These are phyloP conservation scores for Equus przewalskii DNA, from an alignment of 2,113 vertebrate genomes.

Conservation along the genomic window DNA sequence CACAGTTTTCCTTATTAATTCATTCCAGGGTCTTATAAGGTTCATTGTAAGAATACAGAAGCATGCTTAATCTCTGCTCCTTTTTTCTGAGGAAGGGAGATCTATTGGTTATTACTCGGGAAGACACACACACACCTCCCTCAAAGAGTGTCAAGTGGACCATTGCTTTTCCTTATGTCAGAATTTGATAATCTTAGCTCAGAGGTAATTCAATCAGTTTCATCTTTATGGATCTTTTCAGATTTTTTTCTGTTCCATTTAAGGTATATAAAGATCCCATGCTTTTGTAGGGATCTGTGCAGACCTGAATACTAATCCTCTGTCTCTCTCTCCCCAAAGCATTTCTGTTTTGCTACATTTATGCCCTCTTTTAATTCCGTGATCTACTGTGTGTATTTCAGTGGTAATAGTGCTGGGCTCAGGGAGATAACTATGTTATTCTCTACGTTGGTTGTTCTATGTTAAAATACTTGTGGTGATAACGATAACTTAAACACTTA, in stretches of 20 bases:
- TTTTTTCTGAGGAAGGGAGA: neutral
- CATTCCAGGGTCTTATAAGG: neutral
- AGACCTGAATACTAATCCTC: neutral
- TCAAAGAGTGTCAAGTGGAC: too few relatives aligned
- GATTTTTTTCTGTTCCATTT: neutral
- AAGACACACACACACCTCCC: accelerated
- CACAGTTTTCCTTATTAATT: conserved; percentile 27
- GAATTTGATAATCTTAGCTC: neutral
- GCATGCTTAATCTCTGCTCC: neutral
- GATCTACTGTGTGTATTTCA: neutral
- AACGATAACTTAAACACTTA: neutral
- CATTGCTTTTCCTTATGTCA: neutral
- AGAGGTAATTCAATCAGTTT: neutral
- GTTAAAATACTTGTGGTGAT: neutral
- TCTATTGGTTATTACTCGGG: neutral
- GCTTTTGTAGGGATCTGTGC: neutral
- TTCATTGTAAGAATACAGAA: neutral
- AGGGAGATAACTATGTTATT: neutral
- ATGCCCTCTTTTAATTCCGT: neutral
- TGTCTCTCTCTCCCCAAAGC: neutral
- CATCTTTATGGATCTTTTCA: neutral
- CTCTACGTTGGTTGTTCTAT: neutral
- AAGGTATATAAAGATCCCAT: neutral
- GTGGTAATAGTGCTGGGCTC: neutral
- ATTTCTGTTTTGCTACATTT: neutral